Base-by-base conservation (phyloP, 2,797 vertebrate species). In the Falco cherrug region DNA sequence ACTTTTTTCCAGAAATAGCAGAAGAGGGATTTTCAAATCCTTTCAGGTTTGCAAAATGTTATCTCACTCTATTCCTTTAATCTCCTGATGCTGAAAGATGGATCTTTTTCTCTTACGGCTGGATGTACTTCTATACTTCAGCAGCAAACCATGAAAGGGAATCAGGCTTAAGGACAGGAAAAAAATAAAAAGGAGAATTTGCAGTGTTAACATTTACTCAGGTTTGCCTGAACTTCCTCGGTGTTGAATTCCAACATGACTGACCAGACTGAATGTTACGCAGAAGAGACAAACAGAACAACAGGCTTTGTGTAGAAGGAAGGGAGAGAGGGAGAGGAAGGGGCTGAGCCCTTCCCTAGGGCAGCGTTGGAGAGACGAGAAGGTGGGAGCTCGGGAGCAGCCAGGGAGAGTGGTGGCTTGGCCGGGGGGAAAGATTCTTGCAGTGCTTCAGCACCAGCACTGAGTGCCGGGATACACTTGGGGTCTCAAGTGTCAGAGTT, bases 11-110 rank as follows among this genome's bases (percentile, higher is more conserved):
- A 93, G 93, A 91, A 97, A 95, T 93, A 94, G 90, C 93, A 91
- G 70, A 53, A 94, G 85, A 94, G 51, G 77, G 91, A 96, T 95
- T 96, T 95, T 94, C 84, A 95, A 95, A 97, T 94, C 84, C 85
- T 94, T 96, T 93, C 90, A 94, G 88, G 78, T 93, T 95, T 96
- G 80, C 75, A 95, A 79, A 96, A 86, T 12, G 31, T 88, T 96
- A 94, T 95, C 93, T 94, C 84, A 75, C 65, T 94, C 89, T 86
- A 74, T 94, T 95, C 88, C 86, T 95, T 91, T 97, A 92, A 96
- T 96, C 90, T 97, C 67, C 75, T 47, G 71, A 76, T 81, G 87
- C 74, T 92, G 88, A 91, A 93, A 95, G 97, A 92, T 84, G 86
- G 48, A 92, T 94, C 91, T 84, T 92, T 94, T 77, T 77, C 78